Evolutionary conservation across 2,113 vertebrate species (phyloP).

Genomic region (Donacobius atricapilla): DNA sequence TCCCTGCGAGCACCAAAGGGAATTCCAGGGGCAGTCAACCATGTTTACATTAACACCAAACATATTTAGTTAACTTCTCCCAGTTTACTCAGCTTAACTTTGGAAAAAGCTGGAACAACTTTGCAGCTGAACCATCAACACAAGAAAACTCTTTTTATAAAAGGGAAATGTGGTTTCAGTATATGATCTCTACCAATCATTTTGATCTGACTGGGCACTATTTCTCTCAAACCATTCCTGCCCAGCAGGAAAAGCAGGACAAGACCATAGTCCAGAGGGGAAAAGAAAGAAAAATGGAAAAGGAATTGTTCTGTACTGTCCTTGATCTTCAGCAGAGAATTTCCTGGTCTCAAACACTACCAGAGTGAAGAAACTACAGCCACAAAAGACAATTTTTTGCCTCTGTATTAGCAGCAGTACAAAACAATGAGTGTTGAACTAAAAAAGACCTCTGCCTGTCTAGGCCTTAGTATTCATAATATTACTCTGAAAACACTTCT

Average conservation of each 20-base stretch:
- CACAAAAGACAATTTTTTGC: neutral
- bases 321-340: neutral
- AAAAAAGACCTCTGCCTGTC: neutral
- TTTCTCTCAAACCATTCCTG: neutral
- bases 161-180: neutral
- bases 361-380: neutral
- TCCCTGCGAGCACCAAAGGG: neutral
- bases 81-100: neutral
- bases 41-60: neutral
- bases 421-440: neutral
- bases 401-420: neutral
- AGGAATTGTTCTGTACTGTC: neutral
- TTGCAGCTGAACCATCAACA: neutral
- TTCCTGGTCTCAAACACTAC: neutral
- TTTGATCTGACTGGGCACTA: neutral
- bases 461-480: neutral
- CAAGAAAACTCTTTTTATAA: neutral
- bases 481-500: neutral
- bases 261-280: neutral
- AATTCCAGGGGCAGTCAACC: neutral
- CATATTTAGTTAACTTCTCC: neutral
- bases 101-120: neutral
- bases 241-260: neutral
- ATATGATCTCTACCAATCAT: neutral
- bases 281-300: neutral